Evolutionary conservation across 2,888 invertebrate species (phyloP), one percentile per base, ranked within the genome.

Genomic region (Unio pictorum): DNA sequence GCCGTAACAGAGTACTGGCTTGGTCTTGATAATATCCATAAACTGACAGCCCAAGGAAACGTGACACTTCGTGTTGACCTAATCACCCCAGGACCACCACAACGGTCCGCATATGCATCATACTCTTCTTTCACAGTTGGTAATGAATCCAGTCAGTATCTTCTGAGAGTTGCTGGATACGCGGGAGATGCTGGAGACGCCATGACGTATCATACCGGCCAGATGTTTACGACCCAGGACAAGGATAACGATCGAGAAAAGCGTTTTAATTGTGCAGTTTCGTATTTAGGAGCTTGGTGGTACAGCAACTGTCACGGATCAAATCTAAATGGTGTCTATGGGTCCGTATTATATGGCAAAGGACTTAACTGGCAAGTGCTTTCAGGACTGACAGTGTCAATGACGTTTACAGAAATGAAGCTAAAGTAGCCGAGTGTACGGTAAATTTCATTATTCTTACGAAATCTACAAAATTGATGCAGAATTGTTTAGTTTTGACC

Each of bases 241-340:
- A 34, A 55, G 17, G 69, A 72, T 59, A 59, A 65, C 30, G 69
- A 69, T 61, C 23, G 45, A 34, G n/a, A 34, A n/a, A n/a, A n/a
- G 23, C 11, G 8, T 4, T 23, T 6, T 3, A 68, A 74, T 62
- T 74, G 74, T 55, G 67, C 74, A 20, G 18, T n/a, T 5, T 15
- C 18, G 20, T 69, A 62, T 55, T 18, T n/a, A 5, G 72, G 74
- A 20, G 74, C 65, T 4, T 72, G 74, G 74, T 74, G 74, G 74
- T 72, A 72, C 28, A 45, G 63, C 28, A 15, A 23, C 3, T 74
- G 74, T 30, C 68, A 71, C 30, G 3, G 8, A 2, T 34, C 17
- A n/a, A n/a, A n/a, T n/a, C n/a, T n/a, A n/a, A n/a, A n/a, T n/a
- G n/a, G n/a, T n/a, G n/a, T n/a, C n/a, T 74, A 74, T 57, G 68